Evolutionary conservation across 1,140 invertebrate species (phyloP).

Genomic region (Tyrophagus putrescentiae): DNA sequence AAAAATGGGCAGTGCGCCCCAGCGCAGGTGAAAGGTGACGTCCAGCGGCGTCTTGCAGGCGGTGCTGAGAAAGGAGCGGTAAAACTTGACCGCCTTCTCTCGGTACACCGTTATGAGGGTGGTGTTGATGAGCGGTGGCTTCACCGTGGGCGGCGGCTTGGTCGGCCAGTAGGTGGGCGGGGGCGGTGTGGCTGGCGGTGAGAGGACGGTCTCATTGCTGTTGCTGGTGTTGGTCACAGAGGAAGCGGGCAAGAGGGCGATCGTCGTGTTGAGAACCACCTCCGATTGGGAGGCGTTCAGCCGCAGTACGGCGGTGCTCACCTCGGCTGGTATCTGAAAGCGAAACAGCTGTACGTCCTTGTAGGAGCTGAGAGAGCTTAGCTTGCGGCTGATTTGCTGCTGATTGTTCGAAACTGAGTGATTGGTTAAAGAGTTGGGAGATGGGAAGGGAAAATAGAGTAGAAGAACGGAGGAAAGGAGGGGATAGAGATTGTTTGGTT

Average conservation of each 20-base stretch:
- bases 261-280: not conserved
- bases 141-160: too few relatives aligned
- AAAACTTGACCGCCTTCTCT: not conserved
- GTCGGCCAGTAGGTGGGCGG: too few relatives aligned
- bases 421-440: conserved; percentile 10
- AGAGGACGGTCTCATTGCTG: too few relatives aligned
- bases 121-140: not conserved
- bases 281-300: conserved; percentile 16
- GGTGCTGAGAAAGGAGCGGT: not conserved
- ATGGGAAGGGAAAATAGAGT: too few relatives aligned
- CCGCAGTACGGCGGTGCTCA: conserved; percentile 23
- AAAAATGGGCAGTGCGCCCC: conserved; percentile 58
- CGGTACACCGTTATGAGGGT: not conserved
- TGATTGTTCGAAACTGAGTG: conserved; percentile 25
- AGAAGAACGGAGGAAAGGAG: too few relatives aligned
- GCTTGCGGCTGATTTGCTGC: conserved; percentile 29
- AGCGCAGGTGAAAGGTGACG: conserved; percentile 35
- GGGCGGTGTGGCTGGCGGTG: too few relatives aligned
- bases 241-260: not conserved
- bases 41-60: conserved; percentile 10
- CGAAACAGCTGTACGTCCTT: conserved; percentile 33
- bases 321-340: conserved; percentile 29
- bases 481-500: too few relatives aligned
- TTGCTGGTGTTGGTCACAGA: not conserved
- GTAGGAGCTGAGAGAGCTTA: conserved; percentile 29